Percentiles rank a stretch among this genome's conserved stretches.
These are phyloP conservation scores for Syrista parreyssii DNA, from an alignment of 2,888 invertebrate genomes.

Conservation along the genomic window DNA sequence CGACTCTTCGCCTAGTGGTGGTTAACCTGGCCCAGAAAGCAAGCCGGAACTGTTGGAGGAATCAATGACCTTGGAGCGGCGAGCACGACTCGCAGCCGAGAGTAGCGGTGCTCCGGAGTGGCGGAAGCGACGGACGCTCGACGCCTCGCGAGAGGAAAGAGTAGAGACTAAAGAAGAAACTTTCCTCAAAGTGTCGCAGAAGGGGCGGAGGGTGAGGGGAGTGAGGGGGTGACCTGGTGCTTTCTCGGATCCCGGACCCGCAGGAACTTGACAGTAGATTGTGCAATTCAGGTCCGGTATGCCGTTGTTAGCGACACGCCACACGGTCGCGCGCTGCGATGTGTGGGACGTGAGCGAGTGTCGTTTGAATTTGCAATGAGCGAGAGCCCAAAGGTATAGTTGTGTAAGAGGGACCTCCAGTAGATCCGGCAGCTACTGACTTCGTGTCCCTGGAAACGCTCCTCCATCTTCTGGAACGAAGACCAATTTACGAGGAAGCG, in stretches of 20 bases:
- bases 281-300: constrained; percentile 1
- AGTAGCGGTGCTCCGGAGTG: not conserved
- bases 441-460: too few relatives aligned
- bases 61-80: constrained; percentile 63
- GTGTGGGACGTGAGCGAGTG: not conserved
- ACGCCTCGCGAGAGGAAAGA: not conserved
- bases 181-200: not conserved
- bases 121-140: not conserved
- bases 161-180: not conserved
- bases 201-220: too few relatives aligned
- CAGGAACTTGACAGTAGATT: not conserved
- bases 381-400: not conserved
- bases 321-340: not conserved
- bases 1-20: constrained; percentile 29
- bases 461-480: too few relatives aligned
- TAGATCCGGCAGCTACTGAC: too few relatives aligned
- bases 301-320: not conserved
- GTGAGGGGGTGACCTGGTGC: not conserved
- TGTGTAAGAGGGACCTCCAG: too few relatives aligned
- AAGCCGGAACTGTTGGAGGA: constrained; percentile 61
- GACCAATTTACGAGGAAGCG: too few relatives aligned
- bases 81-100: not conserved
- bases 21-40: constrained; percentile 62
- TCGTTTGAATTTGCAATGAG: not conserved
- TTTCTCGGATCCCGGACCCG: not conserved